These are phyloP conservation scores for Bubo bubo DNA, from an alignment of 2,113 vertebrate genomes.

Conservation along the genomic window DNA sequence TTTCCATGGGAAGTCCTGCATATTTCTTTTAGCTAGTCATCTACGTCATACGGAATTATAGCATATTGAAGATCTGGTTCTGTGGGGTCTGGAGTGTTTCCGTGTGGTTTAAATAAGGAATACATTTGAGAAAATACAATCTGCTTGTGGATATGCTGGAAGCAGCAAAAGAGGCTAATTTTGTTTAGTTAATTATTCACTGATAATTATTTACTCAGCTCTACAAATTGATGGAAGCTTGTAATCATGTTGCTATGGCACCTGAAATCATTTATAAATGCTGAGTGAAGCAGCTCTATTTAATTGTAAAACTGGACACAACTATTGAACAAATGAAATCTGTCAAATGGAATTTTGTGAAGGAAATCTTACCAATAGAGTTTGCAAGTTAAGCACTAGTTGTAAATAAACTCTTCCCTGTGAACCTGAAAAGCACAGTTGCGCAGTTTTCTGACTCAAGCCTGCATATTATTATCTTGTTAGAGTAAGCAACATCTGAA, in stretches of 20 bases:
- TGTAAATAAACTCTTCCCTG: slow-evolving; percentile 32
- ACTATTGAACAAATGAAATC: slow-evolving; percentile 13
- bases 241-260: slow-evolving; percentile 66
- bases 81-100: slow-evolving; percentile 60
- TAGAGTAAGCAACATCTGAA: slow-evolving; percentile 58
- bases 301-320: slow-evolving; percentile 52
- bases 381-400: slow-evolving; percentile 27
- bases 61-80: slow-evolving; percentile 38
- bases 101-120: slow-evolving; percentile 63
- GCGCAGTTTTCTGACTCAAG: slow-evolving; percentile 2
- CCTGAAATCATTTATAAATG: slow-evolving; percentile 51
- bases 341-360: slow-evolving; percentile 39
- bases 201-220: slow-evolving; percentile 68
- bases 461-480: slow-evolving; percentile 50
- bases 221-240: slow-evolving; percentile 64
- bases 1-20: not conserved
- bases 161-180: slow-evolving; percentile 65
- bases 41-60: not conserved
- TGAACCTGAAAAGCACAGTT: slow-evolving; percentile 37
- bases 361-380: not conserved
- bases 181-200: slow-evolving; percentile 69
- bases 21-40: not conserved
- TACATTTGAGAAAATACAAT: slow-evolving; percentile 65
- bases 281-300: slow-evolving; percentile 39
- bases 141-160: slow-evolving; percentile 54